These are phyloP conservation scores for Mixornis gularis DNA, from an alignment of 2,113 vertebrate genomes.

Conservation along the genomic window DNA sequence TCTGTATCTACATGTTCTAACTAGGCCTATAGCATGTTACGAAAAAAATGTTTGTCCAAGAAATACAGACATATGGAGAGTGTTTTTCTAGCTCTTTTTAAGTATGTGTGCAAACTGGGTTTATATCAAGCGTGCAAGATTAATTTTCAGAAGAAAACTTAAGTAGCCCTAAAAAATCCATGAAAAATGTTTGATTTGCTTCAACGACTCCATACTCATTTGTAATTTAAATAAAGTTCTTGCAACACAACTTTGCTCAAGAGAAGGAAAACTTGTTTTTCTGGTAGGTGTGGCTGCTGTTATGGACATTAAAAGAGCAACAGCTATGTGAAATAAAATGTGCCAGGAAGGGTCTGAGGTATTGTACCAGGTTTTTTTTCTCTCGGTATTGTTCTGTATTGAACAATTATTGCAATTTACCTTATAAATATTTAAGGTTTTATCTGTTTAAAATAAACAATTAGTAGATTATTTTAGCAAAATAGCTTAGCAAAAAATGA, in stretches of 20 bases:
- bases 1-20: not conserved
- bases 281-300: conserved; percentile 34
- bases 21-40: not conserved
- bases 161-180: not conserved
- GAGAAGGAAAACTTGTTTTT: conserved; percentile 40
- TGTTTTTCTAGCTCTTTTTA: not conserved
- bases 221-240: not conserved
- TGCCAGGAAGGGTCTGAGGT: not conserved
- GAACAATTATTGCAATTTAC: not conserved
- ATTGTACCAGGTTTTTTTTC: not conserved
- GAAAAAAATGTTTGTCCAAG: not conserved
- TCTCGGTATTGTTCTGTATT: not conserved
- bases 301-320: not conserved
- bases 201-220: not conserved
- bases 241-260: conserved; percentile 9
- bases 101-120: not conserved
- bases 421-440: not conserved
- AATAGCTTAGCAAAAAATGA: not conserved
- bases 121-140: not conserved
- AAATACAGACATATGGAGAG: not conserved
- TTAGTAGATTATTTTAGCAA: not conserved
- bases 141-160: not conserved
- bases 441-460: not conserved
- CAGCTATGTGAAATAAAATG: not conserved
- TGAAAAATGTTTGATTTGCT: not conserved